phyloP scores from a whole-genome alignment of 2,113 vertebrate genomes.

The Pollimyrus isidori region DNA sequence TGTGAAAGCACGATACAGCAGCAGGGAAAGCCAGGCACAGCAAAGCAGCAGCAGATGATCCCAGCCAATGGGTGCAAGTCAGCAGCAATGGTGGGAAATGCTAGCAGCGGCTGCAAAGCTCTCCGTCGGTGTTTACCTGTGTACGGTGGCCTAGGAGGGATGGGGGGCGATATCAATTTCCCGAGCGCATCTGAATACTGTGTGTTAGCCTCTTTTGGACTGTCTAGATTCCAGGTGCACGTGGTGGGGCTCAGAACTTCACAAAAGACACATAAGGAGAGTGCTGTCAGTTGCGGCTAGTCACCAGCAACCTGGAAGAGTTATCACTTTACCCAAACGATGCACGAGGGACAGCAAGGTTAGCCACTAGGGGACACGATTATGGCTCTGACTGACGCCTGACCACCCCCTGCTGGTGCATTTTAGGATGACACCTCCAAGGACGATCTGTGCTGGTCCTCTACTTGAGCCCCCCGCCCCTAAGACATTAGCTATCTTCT shows the following conservation, averaged over 20 bases:
- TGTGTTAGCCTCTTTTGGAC: constrained; percentile 77
- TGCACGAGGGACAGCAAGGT: background rate
- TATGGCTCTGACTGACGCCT: background rate
- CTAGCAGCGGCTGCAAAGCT: constrained; percentile 38
- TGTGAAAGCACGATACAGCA: background rate
- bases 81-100: constrained; percentile 29
- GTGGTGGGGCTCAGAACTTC: constrained; percentile 78
- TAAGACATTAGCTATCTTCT: background rate
- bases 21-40: constrained; percentile 17
- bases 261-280: constrained; percentile 51
- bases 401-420: background rate
- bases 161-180: constrained; percentile 80
- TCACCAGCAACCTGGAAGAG: constrained; percentile 5
- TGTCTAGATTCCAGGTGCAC: constrained; percentile 98
- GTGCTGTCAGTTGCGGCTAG: constrained; percentile 30
- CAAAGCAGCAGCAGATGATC: constrained; percentile 23
- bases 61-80: constrained; percentile 9
- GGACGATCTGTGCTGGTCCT: background rate
- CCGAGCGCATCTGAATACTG: constrained; percentile 74
- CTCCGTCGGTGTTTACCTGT: constrained; percentile 65
- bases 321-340: too few species aligned
- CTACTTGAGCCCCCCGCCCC: background rate
- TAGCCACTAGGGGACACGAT: background rate
- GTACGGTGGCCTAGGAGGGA: constrained; percentile 86
- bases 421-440: background rate